phyloP scores from a whole-genome alignment of 2,797 vertebrate genomes.

The Xiphophorus birchmanni region DNA sequence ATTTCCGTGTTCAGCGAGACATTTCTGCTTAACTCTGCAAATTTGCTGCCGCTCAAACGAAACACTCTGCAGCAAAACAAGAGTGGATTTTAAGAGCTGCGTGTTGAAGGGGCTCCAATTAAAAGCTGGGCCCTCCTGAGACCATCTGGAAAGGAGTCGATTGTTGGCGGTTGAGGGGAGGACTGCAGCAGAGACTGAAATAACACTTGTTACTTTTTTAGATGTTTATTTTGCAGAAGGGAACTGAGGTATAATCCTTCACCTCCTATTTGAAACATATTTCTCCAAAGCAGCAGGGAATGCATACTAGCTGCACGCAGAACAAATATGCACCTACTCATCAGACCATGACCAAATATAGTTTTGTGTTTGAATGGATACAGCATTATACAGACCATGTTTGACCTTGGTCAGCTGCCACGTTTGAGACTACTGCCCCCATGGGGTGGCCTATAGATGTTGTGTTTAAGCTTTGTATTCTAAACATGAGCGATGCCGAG shows the following conservation, averaged over 20 bases:
- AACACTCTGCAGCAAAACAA: slow-evolving; percentile 38
- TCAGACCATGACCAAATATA: slow-evolving; percentile 50
- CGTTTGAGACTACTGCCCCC: slow-evolving; percentile 66
- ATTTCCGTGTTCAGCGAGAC: slow-evolving; percentile 37
- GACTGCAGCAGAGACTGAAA: slow-evolving; percentile 11
- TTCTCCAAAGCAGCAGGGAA: neutral
- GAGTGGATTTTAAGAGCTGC: slow-evolving; percentile 49
- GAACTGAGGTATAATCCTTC: neutral
- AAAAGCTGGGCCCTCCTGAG: slow-evolving; percentile 52
- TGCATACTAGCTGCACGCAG: neutral
- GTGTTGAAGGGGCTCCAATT: slow-evolving; percentile 67
- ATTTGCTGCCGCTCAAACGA: slow-evolving; percentile 42
- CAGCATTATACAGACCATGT: neutral
- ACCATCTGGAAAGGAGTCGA: slow-evolving; percentile 35
- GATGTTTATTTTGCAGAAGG: slow-evolving; percentile 8
- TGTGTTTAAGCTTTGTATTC: neutral
- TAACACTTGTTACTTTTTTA: slow-evolving; percentile 16
- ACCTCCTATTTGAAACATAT: neutral
- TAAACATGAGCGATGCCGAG: neutral
- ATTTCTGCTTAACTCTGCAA: slow-evolving; percentile 70
- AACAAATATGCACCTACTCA: neutral
- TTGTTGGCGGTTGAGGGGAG: slow-evolving; percentile 28
- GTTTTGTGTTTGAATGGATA: slow-evolving; percentile 7
- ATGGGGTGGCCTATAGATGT: slow-evolving; percentile 41
- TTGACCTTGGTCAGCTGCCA: slow-evolving; percentile 20